phyloP scores from a whole-genome alignment of 2,888 invertebrate genomes.

The Lasioglossum malachurum region DNA sequence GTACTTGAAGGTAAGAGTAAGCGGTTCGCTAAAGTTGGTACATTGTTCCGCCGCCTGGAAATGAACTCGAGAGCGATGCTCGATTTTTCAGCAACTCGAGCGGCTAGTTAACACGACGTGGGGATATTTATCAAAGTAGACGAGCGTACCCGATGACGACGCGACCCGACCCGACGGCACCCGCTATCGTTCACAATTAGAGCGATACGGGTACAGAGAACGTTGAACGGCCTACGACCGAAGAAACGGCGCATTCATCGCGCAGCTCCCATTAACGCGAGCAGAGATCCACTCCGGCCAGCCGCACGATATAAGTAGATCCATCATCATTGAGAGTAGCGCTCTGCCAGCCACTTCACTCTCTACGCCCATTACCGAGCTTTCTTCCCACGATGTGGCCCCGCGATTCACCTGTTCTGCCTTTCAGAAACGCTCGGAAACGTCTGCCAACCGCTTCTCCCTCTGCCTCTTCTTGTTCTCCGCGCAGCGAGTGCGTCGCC shows the following conservation, averaged over 20 bases:
- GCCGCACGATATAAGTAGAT: constrained; percentile 65
- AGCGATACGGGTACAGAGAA: constrained; percentile 30
- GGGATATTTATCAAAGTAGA: constrained; percentile 42
- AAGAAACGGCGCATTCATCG: constrained; percentile 54
- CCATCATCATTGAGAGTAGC: constrained; percentile 65
- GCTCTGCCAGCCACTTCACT: constrained; percentile 35
- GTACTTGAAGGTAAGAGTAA: neutral
- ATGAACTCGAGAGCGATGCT: neutral
- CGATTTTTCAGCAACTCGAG: neutral
- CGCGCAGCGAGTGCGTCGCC: neutral
- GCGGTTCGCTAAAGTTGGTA: neutral
- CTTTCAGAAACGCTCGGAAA: constrained; percentile 18
- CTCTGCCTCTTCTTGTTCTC: neutral
- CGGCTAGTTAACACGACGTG: neutral
- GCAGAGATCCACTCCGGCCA: constrained; percentile 39
- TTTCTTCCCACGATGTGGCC: constrained; percentile 44
- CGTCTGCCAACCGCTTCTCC: constrained; percentile 12
- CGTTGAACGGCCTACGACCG: neutral
- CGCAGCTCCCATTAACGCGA: constrained; percentile 50
- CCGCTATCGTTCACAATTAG: constrained; percentile 56
- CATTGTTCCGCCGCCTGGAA: neutral
- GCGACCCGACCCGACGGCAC: constrained; percentile 4
- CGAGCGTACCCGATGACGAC: constrained; percentile 20
- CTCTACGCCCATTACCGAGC: constrained; percentile 50
- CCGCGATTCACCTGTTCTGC: constrained; percentile 44